Percentiles rank a stretch among this genome's conserved stretches.
Evolutionary conservation across 2,888 invertebrate species (phyloP).

Genomic region (Drosophila niveifrons): DNA sequence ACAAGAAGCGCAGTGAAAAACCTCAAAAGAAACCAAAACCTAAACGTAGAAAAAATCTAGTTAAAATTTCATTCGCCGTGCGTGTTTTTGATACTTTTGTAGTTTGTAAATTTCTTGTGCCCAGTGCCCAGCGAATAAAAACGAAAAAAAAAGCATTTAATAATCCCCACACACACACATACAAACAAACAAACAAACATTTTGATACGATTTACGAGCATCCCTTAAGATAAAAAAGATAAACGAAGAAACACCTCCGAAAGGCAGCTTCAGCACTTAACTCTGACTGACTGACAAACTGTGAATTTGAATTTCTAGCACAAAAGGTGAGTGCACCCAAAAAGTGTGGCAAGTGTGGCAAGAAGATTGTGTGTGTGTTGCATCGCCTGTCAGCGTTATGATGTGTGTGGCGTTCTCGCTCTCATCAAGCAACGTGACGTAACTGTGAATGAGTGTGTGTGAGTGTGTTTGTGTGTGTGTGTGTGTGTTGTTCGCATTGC

Average conservation of each 20-base stretch:
- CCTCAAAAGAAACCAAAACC: conserved; percentile 37
- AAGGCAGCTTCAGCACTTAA: neutral
- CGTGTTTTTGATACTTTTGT: conserved; percentile 14
- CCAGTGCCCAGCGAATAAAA: conserved; percentile 13
- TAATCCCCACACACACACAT: conserved; percentile 13
- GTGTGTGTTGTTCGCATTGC: conserved; percentile 53
- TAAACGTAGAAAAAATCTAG: conserved; percentile 12
- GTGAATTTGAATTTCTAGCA: conserved; percentile 31
- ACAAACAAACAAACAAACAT: conserved; percentile 4
- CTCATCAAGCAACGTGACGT: conserved; percentile 43
- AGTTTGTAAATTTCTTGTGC: neutral
- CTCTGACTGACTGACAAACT: neutral
- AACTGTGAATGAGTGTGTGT: conserved; percentile 35
- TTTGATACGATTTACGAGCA: conserved; percentile 57
- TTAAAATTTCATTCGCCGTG: conserved; percentile 5
- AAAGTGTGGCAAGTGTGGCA: conserved; percentile 10
- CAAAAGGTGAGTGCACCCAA: conserved; percentile 70
- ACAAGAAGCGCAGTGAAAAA: conserved; percentile 53
- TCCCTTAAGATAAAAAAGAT: conserved; percentile 16
- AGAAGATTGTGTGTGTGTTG: conserved; percentile 22
- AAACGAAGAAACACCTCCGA: conserved; percentile 15
- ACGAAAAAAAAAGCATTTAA: conserved; percentile 50
- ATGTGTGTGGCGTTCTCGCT: neutral
- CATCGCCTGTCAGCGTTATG: conserved; percentile 37
- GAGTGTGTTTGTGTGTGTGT: conserved; percentile 9